Base-by-base conservation (phyloP, 2,797 vertebrate genomes). In the Muraenolepis orangiensis region DNA sequence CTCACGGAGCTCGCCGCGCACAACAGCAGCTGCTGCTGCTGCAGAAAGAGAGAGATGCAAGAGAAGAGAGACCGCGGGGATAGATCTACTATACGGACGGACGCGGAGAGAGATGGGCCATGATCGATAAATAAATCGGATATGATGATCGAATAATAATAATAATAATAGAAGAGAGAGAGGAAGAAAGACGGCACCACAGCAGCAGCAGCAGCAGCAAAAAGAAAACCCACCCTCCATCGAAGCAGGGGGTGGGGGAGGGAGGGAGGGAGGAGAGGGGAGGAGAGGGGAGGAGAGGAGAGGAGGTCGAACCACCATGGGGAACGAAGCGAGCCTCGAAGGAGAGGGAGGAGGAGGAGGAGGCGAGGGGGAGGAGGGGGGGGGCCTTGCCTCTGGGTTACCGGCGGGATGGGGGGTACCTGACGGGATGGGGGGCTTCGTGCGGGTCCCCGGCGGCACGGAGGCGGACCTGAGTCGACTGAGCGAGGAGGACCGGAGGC, bases 281-380 rank as follows among this genome's bases (percentile, higher is more conserved):
- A 86, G 89, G 89, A 83, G 88, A 89, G 87, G 91, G 86, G 72
- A 6, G 14, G 70, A 66, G 81, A 28, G 82, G 85, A 88, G 89
- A 84, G 88, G 89, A 87, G 91, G 87, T 86, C 89, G 71, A n/a
- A n/a, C n/a, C n/a, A 91, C 92, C 94, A 99, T 98, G 97, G 97
- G 97, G 90, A 98, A 98, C 91, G 97, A 98, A 88, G 95, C 96
- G 83, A 98, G 97, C 93, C 87, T 96, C 87, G 96, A 98, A 90
- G 97, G 95, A 81, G 95, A n/a, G 92, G 78, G 95, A 95, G 72
- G 93, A 87, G 91, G 87, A 91, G 74, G 93, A 87, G 91, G 87
- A n/a, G n/a, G n/a, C n/a, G n/a, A n/a, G n/a, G 95, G 92, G 78
- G 95, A 95, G 72, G 93, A 87, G 91, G 87, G 91, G 74, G 93